phyloP scores from a whole-genome alignment of 2,113 vertebrate species.

The Dolichotis patagonum region DNA sequence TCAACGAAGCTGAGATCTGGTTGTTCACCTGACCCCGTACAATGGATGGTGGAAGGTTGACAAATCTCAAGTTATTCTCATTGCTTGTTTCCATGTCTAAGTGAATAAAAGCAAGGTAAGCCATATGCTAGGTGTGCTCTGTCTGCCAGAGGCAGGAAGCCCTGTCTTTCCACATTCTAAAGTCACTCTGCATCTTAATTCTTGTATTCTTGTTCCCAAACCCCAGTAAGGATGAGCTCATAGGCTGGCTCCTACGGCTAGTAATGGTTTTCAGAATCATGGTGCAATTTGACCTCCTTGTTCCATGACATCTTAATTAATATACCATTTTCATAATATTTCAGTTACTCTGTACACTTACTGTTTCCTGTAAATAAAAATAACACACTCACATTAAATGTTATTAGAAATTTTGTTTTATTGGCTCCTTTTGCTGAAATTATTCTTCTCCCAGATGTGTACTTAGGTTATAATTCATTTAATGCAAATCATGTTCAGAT shows the following conservation, averaged over 20 bases:
- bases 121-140: background rate
- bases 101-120: background rate
- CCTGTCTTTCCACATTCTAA: background rate
- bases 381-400: background rate
- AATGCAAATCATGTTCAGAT: background rate
- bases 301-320: background rate
- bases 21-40: background rate
- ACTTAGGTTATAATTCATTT: background rate
- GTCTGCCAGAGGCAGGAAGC: background rate
- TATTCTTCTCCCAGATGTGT: background rate
- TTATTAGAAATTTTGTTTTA: background rate
- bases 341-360: background rate
- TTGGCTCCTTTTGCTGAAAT: background rate
- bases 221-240: background rate
- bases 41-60: background rate
- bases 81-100: background rate
- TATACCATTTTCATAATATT: background rate
- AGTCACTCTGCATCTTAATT: background rate
- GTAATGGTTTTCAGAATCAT: background rate
- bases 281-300: background rate
- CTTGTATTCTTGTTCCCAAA: background rate
- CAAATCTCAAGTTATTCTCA: background rate
- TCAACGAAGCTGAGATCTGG: background rate
- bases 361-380: background rate
- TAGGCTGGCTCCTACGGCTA: background rate